Conservation (phyloP, 2,797 vertebrate genomes). For the Argentina silus region DNA sequence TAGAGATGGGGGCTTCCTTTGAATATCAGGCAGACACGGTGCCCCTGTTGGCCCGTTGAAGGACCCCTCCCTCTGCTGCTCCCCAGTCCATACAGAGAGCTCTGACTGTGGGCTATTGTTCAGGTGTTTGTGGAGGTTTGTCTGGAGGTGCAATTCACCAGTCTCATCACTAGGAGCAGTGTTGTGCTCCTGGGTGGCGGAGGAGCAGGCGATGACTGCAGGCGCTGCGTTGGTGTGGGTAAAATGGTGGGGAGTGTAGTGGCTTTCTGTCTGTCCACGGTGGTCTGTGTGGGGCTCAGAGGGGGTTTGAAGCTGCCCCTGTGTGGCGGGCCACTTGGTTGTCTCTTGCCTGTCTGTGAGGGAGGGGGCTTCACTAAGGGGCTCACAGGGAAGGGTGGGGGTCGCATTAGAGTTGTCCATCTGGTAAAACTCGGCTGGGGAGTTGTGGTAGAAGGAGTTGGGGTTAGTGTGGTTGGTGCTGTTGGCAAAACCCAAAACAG, state of each 20-base stretch:
- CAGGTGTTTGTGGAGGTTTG: constrained; percentile 82
- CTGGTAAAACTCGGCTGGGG: constrained; percentile 83
- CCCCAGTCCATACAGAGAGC: constrained; percentile 74
- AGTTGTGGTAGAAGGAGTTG: constrained; percentile 77
- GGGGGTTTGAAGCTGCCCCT: constrained; percentile 77
- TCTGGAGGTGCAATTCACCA: constrained; percentile 69
- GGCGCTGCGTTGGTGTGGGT: constrained; percentile 54
- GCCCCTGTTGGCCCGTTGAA: constrained; percentile 74
- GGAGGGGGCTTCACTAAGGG: constrained; percentile 46
- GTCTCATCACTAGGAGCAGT: constrained; percentile 72
- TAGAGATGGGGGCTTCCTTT: constrained; percentile 71
- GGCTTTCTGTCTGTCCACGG: constrained; percentile 77
- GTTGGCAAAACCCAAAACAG: constrained; percentile 87
- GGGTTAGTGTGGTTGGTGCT: constrained; percentile 79
- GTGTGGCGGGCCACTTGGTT: constrained; percentile 77
- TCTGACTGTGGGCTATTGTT: constrained; percentile 79
- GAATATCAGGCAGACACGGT: constrained; percentile 80
- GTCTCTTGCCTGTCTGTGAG: constrained; percentile 60
- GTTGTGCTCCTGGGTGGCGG: constrained; percentile 56
- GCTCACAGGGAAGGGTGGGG: constrained; percentile 69
- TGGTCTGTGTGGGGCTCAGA: constrained; percentile 81
- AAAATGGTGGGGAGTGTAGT: constrained; percentile 72
- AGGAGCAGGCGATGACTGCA: background rate
- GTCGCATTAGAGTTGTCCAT: constrained; percentile 78
- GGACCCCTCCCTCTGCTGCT: constrained; percentile 72